These are phyloP conservation scores for Aspidiotus rigidus DNA, from an alignment of 2,888 invertebrate genomes.

Conservation along the genomic window DNA sequence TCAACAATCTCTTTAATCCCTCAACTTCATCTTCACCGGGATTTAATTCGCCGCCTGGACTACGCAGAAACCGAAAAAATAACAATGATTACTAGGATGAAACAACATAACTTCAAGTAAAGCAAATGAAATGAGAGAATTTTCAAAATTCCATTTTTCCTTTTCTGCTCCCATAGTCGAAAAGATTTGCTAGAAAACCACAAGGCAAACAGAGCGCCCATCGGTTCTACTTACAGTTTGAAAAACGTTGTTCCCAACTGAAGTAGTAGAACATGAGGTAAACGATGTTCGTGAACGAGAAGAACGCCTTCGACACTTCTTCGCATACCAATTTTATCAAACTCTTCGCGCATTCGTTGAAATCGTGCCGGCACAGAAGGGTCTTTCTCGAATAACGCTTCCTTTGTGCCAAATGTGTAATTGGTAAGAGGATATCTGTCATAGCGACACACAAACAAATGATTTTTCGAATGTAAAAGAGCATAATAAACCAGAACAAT, in stretches of 20 bases:
- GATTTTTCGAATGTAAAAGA: neutral
- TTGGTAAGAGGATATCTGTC: constrained; percentile 84
- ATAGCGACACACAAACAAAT: neutral
- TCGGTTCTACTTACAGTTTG: constrained; percentile 59
- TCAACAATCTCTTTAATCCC: constrained; percentile 84
- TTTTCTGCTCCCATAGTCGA: no score
- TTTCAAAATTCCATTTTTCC: neutral
- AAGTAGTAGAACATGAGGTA: constrained; percentile 92
- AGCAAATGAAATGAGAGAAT: neutral
- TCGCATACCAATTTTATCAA: constrained; percentile 92
- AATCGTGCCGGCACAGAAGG: constrained; percentile 96
- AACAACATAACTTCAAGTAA: neutral
- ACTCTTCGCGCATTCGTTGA: constrained; percentile 97
- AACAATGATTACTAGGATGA: neutral
- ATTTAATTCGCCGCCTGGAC: constrained; percentile 92
- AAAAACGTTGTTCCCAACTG: constrained; percentile 98
- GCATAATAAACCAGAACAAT: neutral
- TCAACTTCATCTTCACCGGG: constrained; percentile 95
- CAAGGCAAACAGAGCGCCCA: neutral
- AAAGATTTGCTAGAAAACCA: neutral
- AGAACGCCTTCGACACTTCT: constrained; percentile 75
- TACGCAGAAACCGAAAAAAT: constrained; percentile 37
- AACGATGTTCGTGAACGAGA: constrained; percentile 92
- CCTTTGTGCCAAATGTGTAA: constrained; percentile 99
- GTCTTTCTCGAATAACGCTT: constrained; percentile 96